Evolutionary conservation across 1,140 invertebrate genomes (phyloP), one percentile per base, ranked within the genome.

Genomic region (Drosophila nikananu): DNA sequence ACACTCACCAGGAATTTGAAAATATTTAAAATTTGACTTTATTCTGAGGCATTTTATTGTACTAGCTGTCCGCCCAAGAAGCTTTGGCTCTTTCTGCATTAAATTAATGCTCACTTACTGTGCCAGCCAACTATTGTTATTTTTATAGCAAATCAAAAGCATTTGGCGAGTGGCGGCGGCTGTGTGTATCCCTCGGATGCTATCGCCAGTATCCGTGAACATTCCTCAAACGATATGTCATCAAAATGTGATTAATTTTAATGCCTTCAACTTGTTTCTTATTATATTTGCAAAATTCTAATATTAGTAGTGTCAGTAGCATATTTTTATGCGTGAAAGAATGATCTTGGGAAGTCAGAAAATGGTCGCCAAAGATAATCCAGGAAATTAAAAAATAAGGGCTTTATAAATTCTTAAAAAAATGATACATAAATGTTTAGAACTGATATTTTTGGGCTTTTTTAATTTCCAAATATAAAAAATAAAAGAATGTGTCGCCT

Each of bases 61-160:
- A 58, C 52, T 23, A 17, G 21, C 13, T 68, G 61, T 59, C 46
- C 67, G 60, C 57, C 63, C 41, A 58, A 61, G 27, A 74, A 42
- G 23, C 71, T 51, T 37, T 58, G 52, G 60, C 54, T 57, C 21
- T 79, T 64, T 79, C 75, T 82, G 80, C 77, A 81, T 82, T 76
- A 83, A 89, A 90, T 76, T 81, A 59, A 89, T 84, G 70, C 74
- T 65, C 78, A 90, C 60, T 84, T 84, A 90, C 84, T 89, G 84
- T 81, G 81, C 83, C 83, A 81, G 70, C 35, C 61, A 61, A 51
- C 79, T 75, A 66, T 49, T 52, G 59, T 81, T 89, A 77, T 73
- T 74, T 83, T 78, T 80, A 63, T 32, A 71, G 44, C 27, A 25
- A 62, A 65, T 77, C 55, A 73, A 73, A 46, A 64, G 46, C 74